Percentiles rank a stretch among this genome's conserved stretches.
These are phyloP conservation scores for Ctenodactylus gundi DNA, from an alignment of 2,113 vertebrate genomes.

Conservation along the genomic window DNA sequence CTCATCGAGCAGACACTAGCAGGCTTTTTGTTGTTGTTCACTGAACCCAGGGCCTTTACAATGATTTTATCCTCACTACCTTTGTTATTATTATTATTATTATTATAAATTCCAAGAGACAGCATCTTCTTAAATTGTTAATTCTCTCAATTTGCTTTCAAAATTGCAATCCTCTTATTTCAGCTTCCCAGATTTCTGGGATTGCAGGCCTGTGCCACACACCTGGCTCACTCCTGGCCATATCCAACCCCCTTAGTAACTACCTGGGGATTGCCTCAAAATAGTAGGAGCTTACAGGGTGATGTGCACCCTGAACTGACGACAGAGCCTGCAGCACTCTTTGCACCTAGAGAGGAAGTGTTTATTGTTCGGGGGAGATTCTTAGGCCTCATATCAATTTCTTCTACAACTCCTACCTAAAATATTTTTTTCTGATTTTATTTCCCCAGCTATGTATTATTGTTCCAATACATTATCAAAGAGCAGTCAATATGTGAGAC, in stretches of 20 bases:
- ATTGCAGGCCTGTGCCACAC: no score
- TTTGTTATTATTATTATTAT: neutral
- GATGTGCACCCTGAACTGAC: accelerated
- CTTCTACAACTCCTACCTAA: neutral
- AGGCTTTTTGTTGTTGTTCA: neutral
- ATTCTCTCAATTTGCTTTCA: neutral
- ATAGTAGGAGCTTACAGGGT: neutral
- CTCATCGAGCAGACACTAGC: accelerated
- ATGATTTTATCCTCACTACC: no score
- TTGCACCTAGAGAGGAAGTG: neutral
- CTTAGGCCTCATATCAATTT: neutral
- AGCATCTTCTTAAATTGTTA: neutral
- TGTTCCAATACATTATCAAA: neutral
- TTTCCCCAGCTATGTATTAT: neutral
- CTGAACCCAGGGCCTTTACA: neutral
- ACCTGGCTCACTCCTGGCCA: no score
- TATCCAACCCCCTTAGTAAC: accelerated
- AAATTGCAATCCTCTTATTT: neutral
- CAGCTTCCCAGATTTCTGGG: neutral
- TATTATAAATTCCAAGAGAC: neutral
- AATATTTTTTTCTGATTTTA: neutral
- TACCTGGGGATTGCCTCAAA: neutral
- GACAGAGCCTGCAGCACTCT: neutral
- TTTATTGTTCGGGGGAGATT: neutral
- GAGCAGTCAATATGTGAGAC: neutral